Evolutionary conservation across 2,113 vertebrate species (phyloP), one percentile per base, ranked within the genome.

Genomic region (Lophius piscatorius): DNA sequence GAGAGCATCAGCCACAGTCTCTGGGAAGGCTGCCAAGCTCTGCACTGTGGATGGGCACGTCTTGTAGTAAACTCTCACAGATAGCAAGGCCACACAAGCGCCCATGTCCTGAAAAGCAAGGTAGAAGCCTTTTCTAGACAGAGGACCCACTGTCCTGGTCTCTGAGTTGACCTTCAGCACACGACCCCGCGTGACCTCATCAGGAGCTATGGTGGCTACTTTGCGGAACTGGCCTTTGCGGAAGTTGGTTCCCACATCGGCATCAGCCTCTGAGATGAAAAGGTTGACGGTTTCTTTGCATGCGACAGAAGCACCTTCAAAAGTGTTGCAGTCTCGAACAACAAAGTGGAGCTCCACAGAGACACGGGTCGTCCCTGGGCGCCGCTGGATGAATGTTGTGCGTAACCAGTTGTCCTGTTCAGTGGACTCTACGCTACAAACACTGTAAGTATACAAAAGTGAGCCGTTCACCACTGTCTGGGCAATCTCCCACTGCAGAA

Each of bases 281-380:
- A 98, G 92, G 89, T 98, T 96, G 87, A 99, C 97, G 73, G 97
- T 99, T 70, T 99, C 97, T 49, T 98, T 98, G 90, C 97, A 99
- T 73, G 94, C 88, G 14, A 93, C 92, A 0, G 93, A 91, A 0
- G 92, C 90, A 0, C 92, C 91, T 0, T 90, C 92, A 64, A 99
- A 98, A 50, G 94, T 94, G 91, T 96, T 97, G 82, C 97, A 99
- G 88, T 98, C 97, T 0, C 97, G 91, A 48, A 97, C 96, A 0
- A 95, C 92, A 63, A 99, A 99, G 0, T 75, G 86, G 21, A 99
- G 92, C 79, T 99, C 96, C 6, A 99, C 94, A 39, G 95, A 97
- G 67, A 98, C 88, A 0, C 95, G 94, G 0, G 91, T 81, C 0
- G 93, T 92, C 3, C 83, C 89, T 0, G 90, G 94, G 0, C 91